Conservation (phyloP, 2,113 vertebrate species). For the Chitala chitala region DNA sequence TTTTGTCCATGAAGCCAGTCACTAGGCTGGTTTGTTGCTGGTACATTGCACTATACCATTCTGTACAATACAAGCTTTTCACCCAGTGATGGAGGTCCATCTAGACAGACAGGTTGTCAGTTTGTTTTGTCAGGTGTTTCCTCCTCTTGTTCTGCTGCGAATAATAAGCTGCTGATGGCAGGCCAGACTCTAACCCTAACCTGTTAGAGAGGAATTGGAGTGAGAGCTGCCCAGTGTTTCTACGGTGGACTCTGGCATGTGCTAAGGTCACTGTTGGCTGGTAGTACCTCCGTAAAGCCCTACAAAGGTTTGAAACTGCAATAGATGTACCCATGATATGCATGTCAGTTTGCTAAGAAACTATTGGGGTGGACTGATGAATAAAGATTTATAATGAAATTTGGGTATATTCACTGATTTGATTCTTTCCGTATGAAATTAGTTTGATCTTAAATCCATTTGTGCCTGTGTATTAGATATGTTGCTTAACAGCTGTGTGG, state of each 20-base stretch:
- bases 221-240: neutral
- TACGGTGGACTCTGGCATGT: too few relatives aligned
- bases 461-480: too few relatives aligned
- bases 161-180: neutral
- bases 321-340: neutral
- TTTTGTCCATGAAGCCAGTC: too few relatives aligned
- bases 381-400: too few relatives aligned
- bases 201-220: neutral
- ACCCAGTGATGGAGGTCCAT: neutral
- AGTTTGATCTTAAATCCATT: too few relatives aligned
- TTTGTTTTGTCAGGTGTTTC: neutral
- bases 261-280: too few relatives aligned
- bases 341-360: neutral
- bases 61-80: too few relatives aligned
- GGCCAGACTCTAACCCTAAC: neutral
- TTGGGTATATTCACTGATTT: too few relatives aligned
- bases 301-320: neutral
- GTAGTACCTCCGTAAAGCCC: neutral
- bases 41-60: too few relatives aligned
- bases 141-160: neutral
- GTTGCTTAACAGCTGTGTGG: too few relatives aligned
- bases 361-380: neutral
- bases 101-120: neutral
- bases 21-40: too few relatives aligned
- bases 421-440: too few relatives aligned